Evolutionary conservation across 2,797 vertebrate genomes (phyloP).

Genomic region (Myripristis jacobus): DNA sequence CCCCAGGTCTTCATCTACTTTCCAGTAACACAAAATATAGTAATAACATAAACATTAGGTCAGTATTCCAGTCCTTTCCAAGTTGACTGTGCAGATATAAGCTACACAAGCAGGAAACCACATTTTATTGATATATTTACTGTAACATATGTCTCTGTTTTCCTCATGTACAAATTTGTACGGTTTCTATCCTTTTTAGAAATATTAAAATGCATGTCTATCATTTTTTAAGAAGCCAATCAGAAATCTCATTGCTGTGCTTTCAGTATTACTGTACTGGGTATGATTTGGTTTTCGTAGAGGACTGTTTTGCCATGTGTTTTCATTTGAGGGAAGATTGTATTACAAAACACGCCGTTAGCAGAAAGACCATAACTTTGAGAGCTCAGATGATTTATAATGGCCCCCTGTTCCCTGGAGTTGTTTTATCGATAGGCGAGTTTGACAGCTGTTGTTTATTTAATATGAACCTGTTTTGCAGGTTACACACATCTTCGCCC

Average conservation of each 20-base stretch:
- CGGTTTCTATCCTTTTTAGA: neutral
- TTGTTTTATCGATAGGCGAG: constrained; percentile 32
- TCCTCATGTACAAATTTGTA: neutral
- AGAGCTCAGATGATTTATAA: constrained; percentile 35
- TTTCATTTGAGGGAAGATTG: constrained; percentile 49
- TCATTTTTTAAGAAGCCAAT: constrained; percentile 38
- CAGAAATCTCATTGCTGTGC: constrained; percentile 22
- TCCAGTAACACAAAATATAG: neutral
- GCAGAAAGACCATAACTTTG: constrained; percentile 32
- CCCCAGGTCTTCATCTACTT: neutral
- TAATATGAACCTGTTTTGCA: constrained; percentile 24
- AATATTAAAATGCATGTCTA: constrained; percentile 21
- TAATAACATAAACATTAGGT: neutral
- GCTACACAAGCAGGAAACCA: no score
- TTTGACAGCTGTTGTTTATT: constrained; percentile 27
- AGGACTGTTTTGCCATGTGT: constrained; percentile 56
- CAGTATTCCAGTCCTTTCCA: no score
- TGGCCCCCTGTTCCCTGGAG: constrained; percentile 23
- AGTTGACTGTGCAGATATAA: no score
- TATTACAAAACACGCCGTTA: constrained; percentile 52
- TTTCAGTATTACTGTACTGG: constrained; percentile 27
- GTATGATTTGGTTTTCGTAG: constrained; percentile 35
- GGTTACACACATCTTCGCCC: neutral
- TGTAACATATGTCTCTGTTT: neutral
- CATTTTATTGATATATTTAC: no score